Evolutionary conservation across 2,888 invertebrate species (phyloP).

Genomic region (Caenorhabditis zanzibari): DNA sequence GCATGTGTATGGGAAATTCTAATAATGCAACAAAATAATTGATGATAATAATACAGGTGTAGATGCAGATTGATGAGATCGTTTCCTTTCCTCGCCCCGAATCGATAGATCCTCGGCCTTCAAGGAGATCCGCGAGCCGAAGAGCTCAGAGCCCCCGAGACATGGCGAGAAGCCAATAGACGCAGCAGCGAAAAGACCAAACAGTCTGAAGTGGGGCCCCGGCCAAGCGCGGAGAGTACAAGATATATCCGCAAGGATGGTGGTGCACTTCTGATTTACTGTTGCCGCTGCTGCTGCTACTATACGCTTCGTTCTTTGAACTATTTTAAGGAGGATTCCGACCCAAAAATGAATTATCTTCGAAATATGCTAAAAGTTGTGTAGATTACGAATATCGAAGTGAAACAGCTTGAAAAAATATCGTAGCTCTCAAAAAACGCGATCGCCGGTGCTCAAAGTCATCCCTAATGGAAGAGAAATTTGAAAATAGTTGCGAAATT

Average conservation of each 20-base stretch:
- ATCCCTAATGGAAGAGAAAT: no score
- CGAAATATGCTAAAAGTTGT: no score
- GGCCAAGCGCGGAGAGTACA: slow-evolving; percentile 15
- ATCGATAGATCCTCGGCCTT: slow-evolving; percentile 55
- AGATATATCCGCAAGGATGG: slow-evolving; percentile 37
- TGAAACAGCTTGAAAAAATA: no score
- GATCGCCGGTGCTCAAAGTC: no score
- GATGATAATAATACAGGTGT: not conserved
- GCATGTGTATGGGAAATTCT: slow-evolving; percentile 3
- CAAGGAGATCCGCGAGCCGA: slow-evolving; percentile 56
- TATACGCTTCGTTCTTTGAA: slow-evolving; percentile 40
- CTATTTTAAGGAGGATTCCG: slow-evolving; percentile 26
- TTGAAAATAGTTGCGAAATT: no score
- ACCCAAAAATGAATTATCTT: no score
- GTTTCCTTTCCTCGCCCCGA: slow-evolving; percentile 19
- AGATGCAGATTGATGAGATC: slow-evolving; percentile 31
- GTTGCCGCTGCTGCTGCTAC: slow-evolving; percentile 7
- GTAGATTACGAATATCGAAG: no score
- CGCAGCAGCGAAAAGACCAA: slow-evolving; percentile 55
- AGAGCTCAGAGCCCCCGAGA: slow-evolving; percentile 34
- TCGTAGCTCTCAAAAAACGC: no score
- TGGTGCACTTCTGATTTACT: slow-evolving; percentile 54
- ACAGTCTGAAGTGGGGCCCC: slow-evolving; percentile 58
- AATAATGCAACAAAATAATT: slow-evolving; percentile 7
- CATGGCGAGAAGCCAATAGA: slow-evolving; percentile 30